These are phyloP conservation scores for Brienomyrus longianalis DNA, from an alignment of 2,113 vertebrate species.

Conservation along the genomic window DNA sequence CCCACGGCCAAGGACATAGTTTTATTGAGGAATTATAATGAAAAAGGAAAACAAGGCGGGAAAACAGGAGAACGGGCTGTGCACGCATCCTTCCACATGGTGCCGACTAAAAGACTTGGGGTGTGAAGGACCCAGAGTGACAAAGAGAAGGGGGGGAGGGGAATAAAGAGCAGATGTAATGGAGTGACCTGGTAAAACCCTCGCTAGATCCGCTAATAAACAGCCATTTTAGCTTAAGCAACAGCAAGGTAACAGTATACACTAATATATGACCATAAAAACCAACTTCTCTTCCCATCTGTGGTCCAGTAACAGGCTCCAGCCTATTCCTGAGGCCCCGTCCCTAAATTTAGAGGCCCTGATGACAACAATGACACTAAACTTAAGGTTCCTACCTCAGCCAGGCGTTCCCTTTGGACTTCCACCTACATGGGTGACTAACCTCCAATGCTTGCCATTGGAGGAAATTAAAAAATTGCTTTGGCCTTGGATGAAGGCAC, in stretches of 20 bases:
- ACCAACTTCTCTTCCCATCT: neutral
- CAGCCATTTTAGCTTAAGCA: slow-evolving; percentile 17
- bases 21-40: slow-evolving; percentile 3
- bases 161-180: slow-evolving; percentile 27
- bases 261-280: slow-evolving; percentile 8
- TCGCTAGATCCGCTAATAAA: slow-evolving; percentile 15
- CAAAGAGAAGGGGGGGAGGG: neutral
- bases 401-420: neutral
- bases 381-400: slow-evolving; percentile 2
- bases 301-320: neutral
- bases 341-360: neutral
- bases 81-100: slow-evolving; percentile 17
- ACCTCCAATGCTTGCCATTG: neutral
- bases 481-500: neutral
- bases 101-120: neutral
- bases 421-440: slow-evolving; percentile 1
- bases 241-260: neutral
- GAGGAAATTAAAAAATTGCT: slow-evolving; percentile 14
- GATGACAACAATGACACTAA: neutral
- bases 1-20: neutral
- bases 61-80: neutral
- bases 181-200: neutral
- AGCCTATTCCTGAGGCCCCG: neutral
- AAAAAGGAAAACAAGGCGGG: neutral
- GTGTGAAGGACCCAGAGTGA: neutral